Base-by-base conservation (phyloP, 1,140 invertebrate species). In the Pomacea maculata region DNA sequence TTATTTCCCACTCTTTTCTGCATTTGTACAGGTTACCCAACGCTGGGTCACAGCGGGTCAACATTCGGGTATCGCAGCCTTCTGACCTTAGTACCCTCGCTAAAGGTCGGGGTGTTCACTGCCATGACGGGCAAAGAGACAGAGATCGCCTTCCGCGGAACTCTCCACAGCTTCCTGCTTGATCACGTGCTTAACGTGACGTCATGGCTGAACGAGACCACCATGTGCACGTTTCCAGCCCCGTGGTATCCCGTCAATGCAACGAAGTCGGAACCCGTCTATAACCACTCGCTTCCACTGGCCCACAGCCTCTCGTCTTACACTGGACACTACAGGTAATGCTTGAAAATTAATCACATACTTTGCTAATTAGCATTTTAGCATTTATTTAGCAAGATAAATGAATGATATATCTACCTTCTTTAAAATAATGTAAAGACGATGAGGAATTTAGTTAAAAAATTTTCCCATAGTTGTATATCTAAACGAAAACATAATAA, bases 41-140 rank as follows among this genome's bases (percentile, higher is more conserved):
- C 81, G 25, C 25, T 85, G 29, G 75, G 80, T 17, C 86, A 87
- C 79, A 82, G 80, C 29, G 86, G 86, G 29, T 84, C 85, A 15
- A 85, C 85, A 54, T 82, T 19, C 65, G 86, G 86, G 12, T 87
- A 84, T 75, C 79, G 83, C 34, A 83, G 81, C 5, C 34, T 87
- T 6, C 34, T 86, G 5, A 83, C 84, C 0, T 72, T 87, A 34
- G 10, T 86, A 0, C 86, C 86, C n/a, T 76, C 79, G 25, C 67
- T 79, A 17, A 83, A 83, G n/a, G 19, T 87, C 15, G 86, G 86
- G 7, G 80, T 86, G 8, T 87, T 87, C 76, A 83, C 77, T 34
- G 75, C 73, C 52, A 81, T 85, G 83, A 83, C 81, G 10, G 85
- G 85, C 8, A 67, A 79, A 14, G 86, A 87, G 61, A 75, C 76